Base-by-base conservation (phyloP, 1,140 invertebrate genomes). In the Dermatophagoides farinae region DNA sequence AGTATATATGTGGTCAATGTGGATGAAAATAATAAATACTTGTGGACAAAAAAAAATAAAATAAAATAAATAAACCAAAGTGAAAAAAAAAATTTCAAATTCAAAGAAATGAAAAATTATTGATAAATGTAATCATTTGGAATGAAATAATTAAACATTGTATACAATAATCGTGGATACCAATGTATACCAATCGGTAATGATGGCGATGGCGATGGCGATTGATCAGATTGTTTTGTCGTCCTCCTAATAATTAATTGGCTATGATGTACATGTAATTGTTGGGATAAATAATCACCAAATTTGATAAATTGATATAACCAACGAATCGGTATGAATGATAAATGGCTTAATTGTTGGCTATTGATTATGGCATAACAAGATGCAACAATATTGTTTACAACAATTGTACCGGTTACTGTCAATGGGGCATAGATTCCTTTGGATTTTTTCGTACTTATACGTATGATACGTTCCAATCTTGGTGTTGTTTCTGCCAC, bases 361-460 rank as follows among this genome's bases (percentile, higher is more conserved):
- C 83, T 86, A 69, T 85, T 77, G 16, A 97, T 77, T 11, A 89
- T 74, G 0, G 92, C 92, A 73, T 97, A 98, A 71, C 92, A 97
- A 0, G 91, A 96, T 1, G 86, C 86, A 0, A 90, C 77, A 5
- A 93, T 82, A 62, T 84, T 83, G 70, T 97, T 82, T 0, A 97
- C 86, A 25, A 97, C 76, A 12, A 97, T 73, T 25, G 84, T 95
- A 0, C 93, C 93, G 11, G 79, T 78, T 18, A 71, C 71, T 0
- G 93, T 98, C 14, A 97, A 74, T 0, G 93, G 93, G 1, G 92
- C 92, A 68, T 79, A 91, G 1, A 91, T 81, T 10, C 92, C 93
- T 38, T 72, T 72, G 20, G 76, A 73, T 1, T 77, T 69, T 11
- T 80, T 73, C 16, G 77, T 70, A 22, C 74, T 73, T 1, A 83